phyloP scores from a whole-genome alignment of 2,888 invertebrate species.

The Phortica magna region DNA sequence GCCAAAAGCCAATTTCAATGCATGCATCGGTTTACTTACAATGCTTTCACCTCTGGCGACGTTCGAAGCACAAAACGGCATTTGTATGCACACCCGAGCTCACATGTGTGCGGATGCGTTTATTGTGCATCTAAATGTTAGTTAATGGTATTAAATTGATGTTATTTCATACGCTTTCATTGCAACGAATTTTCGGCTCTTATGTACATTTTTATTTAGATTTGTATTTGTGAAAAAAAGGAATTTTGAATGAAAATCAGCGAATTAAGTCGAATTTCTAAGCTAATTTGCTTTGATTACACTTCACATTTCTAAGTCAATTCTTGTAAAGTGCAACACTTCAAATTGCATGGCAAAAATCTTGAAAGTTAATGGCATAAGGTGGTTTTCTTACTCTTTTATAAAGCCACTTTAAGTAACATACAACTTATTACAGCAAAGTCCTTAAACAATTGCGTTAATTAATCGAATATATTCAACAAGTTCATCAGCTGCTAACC shows the following conservation, averaged over 20 bases:
- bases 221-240: background rate
- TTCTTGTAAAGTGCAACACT: background rate
- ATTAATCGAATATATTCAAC: too few species aligned
- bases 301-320: conserved; percentile 42
- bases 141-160: conserved; percentile 40
- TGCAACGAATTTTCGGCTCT: background rate
- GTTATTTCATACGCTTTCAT: conserved; percentile 5
- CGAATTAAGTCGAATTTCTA: background rate
- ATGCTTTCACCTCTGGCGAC: too few species aligned
- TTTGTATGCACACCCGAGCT: background rate
- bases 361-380: too few species aligned
- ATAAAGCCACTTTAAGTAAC: too few species aligned
- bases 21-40: background rate
- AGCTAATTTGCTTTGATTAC: conserved; percentile 31
- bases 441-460: too few species aligned
- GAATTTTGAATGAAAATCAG: background rate
- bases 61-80: background rate
- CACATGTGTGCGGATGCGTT: background rate
- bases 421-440: too few species aligned
- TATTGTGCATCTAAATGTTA: conserved; percentile 28
- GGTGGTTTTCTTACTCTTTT: too few species aligned
- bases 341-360: too few species aligned
- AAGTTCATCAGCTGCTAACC: too few species aligned
- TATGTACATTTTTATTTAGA: conserved; percentile 9
- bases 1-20: background rate